Evolutionary conservation across 2,888 invertebrate genomes (phyloP).

Genomic region (Pachymerium ferrugineum): DNA sequence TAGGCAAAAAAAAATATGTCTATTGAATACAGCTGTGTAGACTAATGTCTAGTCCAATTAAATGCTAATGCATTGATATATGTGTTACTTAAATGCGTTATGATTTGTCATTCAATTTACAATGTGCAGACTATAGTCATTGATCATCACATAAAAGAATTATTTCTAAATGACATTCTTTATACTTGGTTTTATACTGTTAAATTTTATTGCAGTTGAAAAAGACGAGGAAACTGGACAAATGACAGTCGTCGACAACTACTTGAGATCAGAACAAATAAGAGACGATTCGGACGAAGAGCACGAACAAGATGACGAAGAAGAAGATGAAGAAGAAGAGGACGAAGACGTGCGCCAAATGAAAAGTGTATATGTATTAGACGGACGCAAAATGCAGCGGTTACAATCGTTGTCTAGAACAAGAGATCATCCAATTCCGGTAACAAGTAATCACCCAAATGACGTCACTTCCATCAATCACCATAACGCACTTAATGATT

Average conservation of each 20-base stretch:
- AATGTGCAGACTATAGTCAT: no score
- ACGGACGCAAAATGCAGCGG: not conserved
- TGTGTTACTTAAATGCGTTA: no score
- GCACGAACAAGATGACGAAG: not conserved
- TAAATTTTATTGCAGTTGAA: no score
- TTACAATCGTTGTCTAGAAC: conserved; percentile 27
- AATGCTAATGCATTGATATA: no score
- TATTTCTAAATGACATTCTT: no score
- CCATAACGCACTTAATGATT: no score
- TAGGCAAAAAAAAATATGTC: no score
- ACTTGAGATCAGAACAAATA: not conserved
- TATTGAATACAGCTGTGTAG: no score
- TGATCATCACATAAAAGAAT: no score
- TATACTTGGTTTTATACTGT: no score
- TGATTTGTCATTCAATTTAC: no score
- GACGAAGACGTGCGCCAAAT: not conserved
- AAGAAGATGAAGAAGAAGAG: not conserved
- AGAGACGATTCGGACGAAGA: not conserved
- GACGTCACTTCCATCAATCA: conserved; percentile 23
- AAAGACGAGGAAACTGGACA: not conserved
- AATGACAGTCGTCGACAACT: not conserved
- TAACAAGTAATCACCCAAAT: not conserved
- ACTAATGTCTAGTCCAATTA: no score
- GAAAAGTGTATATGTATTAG: not conserved
- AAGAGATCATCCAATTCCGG: conserved; percentile 13